phyloP scores from a whole-genome alignment of 1,140 invertebrate genomes.

The Bombus haemorrhoidalis region DNA sequence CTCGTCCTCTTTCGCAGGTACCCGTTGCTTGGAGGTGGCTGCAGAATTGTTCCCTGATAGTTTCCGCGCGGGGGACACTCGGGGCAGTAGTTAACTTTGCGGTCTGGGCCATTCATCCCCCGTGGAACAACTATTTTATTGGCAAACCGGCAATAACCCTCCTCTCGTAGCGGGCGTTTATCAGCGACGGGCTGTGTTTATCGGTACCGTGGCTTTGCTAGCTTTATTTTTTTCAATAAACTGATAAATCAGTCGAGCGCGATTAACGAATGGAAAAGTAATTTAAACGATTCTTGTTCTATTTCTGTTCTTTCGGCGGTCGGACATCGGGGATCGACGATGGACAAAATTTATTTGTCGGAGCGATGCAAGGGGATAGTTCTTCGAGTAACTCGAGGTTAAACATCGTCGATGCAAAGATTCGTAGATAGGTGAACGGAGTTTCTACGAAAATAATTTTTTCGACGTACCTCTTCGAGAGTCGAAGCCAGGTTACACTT shows the following conservation, averaged over 20 bases:
- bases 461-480: background rate
- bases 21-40: constrained; percentile 52
- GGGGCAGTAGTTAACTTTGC: constrained; percentile 69
- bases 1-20: constrained; percentile 57
- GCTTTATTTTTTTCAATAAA: background rate
- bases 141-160: constrained; percentile 65
- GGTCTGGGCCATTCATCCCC: constrained; percentile 64
- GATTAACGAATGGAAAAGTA: background rate
- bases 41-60: constrained; percentile 74
- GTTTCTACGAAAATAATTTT: constrained; percentile 23
- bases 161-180: constrained; percentile 61
- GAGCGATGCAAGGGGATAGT: background rate
- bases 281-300: background rate
- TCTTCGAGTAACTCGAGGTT: background rate
- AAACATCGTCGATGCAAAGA: background rate
- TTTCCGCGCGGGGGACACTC: constrained; percentile 66
- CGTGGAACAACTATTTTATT: constrained; percentile 71
- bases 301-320: background rate
- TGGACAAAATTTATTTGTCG: background rate
- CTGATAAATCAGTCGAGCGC: background rate
- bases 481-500: constrained; percentile 26
- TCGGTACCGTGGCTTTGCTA: background rate
- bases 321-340: background rate
- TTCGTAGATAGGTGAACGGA: background rate
- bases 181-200: constrained; percentile 64